These are phyloP conservation scores for Pollenia angustigena DNA, from an alignment of 2,888 invertebrate species.

Conservation along the genomic window DNA sequence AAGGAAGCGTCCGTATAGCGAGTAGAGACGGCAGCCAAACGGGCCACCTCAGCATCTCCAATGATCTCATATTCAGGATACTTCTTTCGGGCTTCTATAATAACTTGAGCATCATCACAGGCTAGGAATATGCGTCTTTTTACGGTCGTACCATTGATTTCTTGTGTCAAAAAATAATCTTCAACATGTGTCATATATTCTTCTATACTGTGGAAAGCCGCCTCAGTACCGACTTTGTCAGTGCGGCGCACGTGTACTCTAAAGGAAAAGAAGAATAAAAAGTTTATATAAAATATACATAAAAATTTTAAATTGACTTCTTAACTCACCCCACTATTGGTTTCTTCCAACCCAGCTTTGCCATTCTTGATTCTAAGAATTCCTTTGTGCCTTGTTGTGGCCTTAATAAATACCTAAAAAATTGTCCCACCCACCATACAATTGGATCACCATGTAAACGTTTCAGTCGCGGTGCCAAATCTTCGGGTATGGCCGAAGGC, in stretches of 20 bases:
- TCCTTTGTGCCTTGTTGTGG: slow-evolving; percentile 90
- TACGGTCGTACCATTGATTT: slow-evolving; percentile 86
- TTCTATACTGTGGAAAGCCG: slow-evolving; percentile 95
- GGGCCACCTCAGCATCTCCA: slow-evolving; percentile 94
- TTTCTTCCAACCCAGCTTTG: slow-evolving; percentile 91
- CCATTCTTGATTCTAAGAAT: slow-evolving; percentile 90
- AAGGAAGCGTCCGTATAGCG: slow-evolving; percentile 96
- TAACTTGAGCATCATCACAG: slow-evolving; percentile 94
- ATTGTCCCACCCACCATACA: slow-evolving; percentile 99
- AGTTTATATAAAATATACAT: not conserved
- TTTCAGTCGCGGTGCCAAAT: slow-evolving; percentile 91
- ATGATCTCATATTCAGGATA: slow-evolving; percentile 95
- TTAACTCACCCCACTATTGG: slow-evolving; percentile 94
- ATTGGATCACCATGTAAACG: slow-evolving; percentile 96
- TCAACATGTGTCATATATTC: slow-evolving; percentile 98
- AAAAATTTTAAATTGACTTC: not conserved
- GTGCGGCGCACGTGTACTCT: slow-evolving; percentile 93
- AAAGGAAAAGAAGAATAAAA: not conserved
- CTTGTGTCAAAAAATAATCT: slow-evolving; percentile 92
- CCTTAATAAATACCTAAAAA: slow-evolving; percentile 94
- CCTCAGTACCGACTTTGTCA: slow-evolving; percentile 98
- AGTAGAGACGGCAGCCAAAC: slow-evolving; percentile 94
- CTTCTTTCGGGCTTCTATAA: slow-evolving; percentile 88
- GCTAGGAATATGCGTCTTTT: slow-evolving; percentile 94
- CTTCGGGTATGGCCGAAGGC: slow-evolving; percentile 96